phyloP scores from a whole-genome alignment of 2,888 invertebrate species.

The Macrosoma leucophasiata region DNA sequence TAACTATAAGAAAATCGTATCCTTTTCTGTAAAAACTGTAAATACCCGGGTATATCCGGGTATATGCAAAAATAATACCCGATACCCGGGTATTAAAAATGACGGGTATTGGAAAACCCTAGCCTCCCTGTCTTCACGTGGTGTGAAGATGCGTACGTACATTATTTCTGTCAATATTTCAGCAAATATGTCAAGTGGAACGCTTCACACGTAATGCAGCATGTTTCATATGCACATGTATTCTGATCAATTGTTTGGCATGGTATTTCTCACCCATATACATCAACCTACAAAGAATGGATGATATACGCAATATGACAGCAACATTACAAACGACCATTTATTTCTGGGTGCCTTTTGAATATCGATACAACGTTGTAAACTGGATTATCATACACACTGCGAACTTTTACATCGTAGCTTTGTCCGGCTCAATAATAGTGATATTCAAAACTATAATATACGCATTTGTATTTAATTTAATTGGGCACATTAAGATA shows the following conservation, averaged over 20 bases:
- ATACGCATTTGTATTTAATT: constrained; percentile 33
- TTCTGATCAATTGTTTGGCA: constrained; percentile 22
- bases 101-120: no score
- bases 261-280: constrained; percentile 29
- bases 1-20: no score
- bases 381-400: constrained; percentile 31
- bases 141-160: no score
- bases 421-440: constrained; percentile 21
- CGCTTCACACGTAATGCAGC: constrained; percentile 26
- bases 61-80: no score
- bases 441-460: constrained; percentile 30
- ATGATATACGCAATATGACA: constrained; percentile 32
- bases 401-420: constrained; percentile 25
- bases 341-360: constrained; percentile 37
- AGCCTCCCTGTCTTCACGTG: no score
- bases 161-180: neutral
- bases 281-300: constrained; percentile 31
- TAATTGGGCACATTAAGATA: constrained; percentile 37
- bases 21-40: no score
- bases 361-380: constrained; percentile 33
- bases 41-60: no score
- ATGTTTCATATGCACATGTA: constrained; percentile 19
- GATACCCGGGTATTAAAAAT: no score
- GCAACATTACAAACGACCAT: constrained; percentile 32
- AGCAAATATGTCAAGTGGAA: constrained; percentile 19